Base-by-base conservation (phyloP, 2,888 invertebrate genomes). In the Seladonia tumulorum region DNA sequence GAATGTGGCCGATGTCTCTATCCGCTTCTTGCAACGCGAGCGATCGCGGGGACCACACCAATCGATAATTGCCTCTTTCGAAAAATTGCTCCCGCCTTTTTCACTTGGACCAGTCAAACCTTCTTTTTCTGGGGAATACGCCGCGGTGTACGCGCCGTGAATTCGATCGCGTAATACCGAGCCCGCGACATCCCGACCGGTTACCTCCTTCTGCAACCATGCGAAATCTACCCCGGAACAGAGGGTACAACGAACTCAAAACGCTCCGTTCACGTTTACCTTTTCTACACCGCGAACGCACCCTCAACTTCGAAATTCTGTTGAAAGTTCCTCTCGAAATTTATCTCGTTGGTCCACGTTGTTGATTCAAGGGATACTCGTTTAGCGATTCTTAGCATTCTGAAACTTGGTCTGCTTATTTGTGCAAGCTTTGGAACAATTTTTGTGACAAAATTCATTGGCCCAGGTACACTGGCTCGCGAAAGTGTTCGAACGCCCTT, bases 1-100 rank as follows among this genome's bases (percentile, higher is more conserved):
- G 95, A 95, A 95, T 95, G 94, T 93, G 91, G 92, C 94, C 95
- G 94, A 95, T 95, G 95, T 95, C 95, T 95, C 95, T 95, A 95
- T 95, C 94, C 93, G 93, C 92, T 95, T 95, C 94, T 95, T 94
- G 92, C 83, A 88, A 85, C 86, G 84, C 60, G 79, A 82, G 76
- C 87, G 86, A 85, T 91, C 92, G 87, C 91, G 89, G 76, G 93
- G 95, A 95, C 95, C 95, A 95, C 95, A 95, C 95, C 92, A 94
- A 95, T 95, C 95, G 95, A 95, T 95, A 95, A 95, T 94, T 94
- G 93, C 93, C 90, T 92, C 87, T 85, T 88, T 86, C 93, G 93
- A 93, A 94, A 94, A 94, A 94, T 94, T 93, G 93, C 93, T 91
- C 82, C 87, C 92, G 91, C 92, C 93, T 93, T 94, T 94, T 94